Evolutionary conservation across 37 sponge, comb jelly and placozoan species (phyloP).

Genomic region (Cliona cf. orientalis): DNA sequence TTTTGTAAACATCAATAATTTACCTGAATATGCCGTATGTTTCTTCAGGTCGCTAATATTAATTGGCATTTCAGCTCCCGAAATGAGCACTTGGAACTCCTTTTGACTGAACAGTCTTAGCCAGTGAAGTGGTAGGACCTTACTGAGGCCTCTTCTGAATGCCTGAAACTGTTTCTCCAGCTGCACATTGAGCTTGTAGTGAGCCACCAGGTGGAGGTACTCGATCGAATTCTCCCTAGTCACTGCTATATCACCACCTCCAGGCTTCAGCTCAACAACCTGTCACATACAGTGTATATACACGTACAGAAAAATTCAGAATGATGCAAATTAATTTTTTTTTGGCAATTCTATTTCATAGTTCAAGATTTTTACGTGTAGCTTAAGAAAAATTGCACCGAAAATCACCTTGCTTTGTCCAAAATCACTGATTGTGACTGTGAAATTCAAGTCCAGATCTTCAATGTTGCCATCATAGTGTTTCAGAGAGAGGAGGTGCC

Average conservation of each 20-base stretch:
- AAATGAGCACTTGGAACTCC: conserved; percentile 83
- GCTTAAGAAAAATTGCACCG: neutral
- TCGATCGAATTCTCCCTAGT: conserved; percentile 81
- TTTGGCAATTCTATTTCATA: neutral
- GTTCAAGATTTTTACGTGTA: neutral
- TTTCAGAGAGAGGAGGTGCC: conserved; percentile 86
- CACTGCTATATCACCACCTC: conserved; percentile 73
- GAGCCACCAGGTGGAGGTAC: conserved; percentile 86
- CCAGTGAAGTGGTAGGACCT: conserved; percentile 80
- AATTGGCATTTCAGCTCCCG: conserved; percentile 79
- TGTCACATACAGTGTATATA: neutral
- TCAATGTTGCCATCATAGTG: conserved; percentile 75
- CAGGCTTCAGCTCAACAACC: conserved; percentile 80
- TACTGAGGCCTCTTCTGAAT: conserved; percentile 77
- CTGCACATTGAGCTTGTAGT: conserved; percentile 82
- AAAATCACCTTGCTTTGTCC: conserved; percentile 57
- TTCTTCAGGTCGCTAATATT: conserved; percentile 57
- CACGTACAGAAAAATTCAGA: neutral
- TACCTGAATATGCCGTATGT: conserved; percentile 76
- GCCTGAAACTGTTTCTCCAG: conserved; percentile 67
- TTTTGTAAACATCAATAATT: neutral
- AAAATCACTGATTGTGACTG: conserved; percentile 48
- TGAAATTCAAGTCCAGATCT: conserved; percentile 88
- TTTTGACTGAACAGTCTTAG: conserved; percentile 78
- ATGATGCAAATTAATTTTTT: neutral